Conservation (phyloP, 1,140 invertebrate genomes). For the Heliothis virescens region DNA sequence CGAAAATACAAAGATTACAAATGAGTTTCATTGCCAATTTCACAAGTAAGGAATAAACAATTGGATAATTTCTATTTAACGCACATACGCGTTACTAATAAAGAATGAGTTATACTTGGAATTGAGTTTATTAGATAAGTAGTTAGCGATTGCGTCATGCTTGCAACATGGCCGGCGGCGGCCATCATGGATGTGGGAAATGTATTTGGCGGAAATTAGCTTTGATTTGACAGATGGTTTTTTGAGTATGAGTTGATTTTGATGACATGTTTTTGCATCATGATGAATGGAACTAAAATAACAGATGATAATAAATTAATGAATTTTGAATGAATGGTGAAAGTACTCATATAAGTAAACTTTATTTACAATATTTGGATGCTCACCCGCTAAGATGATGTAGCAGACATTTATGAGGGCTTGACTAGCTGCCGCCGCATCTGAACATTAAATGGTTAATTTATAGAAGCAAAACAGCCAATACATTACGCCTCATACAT, state of each 20-base stretch:
- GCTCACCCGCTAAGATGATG: too few relatives aligned
- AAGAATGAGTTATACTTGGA: constrained; percentile 41
- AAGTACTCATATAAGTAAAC: too few relatives aligned
- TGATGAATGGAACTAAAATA: too few relatives aligned
- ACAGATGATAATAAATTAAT: too few relatives aligned
- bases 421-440: too few relatives aligned
- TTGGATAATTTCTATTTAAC: constrained; percentile 41
- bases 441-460: too few relatives aligned
- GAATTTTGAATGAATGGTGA: too few relatives aligned
- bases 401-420: too few relatives aligned
- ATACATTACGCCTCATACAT: too few relatives aligned
- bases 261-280: background rate
- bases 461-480: too few relatives aligned
- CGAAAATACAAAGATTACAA: constrained; percentile 25
- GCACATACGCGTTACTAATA: constrained; percentile 39
- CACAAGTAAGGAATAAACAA: constrained; percentile 25
- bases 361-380: too few relatives aligned
- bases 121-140: constrained; percentile 8
- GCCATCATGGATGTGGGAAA: constrained; percentile 27
- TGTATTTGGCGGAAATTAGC: constrained; percentile 42
- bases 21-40: constrained; percentile 42
- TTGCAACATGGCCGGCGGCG: constrained; percentile 33
- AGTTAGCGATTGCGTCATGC: constrained; percentile 30
- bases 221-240: constrained; percentile 40
- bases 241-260: constrained; percentile 4